Conservation (phyloP, 2,888 invertebrate species). For the Patella depressa region DNA sequence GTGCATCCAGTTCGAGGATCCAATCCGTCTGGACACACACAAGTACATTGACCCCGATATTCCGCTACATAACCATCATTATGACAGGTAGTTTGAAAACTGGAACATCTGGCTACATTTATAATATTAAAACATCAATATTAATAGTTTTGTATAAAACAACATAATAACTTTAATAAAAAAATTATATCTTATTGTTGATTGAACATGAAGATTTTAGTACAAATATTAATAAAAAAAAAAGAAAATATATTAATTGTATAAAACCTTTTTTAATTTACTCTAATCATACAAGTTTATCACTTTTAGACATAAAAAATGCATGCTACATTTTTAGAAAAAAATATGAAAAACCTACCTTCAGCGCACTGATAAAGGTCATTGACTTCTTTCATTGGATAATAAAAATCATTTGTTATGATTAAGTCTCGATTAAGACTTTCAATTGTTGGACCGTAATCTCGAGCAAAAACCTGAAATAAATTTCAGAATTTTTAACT, state of each 20-base stretch:
- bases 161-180: no score
- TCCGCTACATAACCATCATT: constrained; percentile 21
- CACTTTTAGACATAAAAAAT: no score
- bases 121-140: neutral
- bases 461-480: neutral
- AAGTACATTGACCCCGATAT: constrained; percentile 12
- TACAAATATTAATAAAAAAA: no score
- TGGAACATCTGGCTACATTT: neutral
- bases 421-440: neutral
- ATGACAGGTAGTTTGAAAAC: constrained; percentile 4
- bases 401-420: neutral
- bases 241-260: no score
- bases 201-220: no score
- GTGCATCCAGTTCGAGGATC: constrained; percentile 17
- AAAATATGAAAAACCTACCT: neutral
- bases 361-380: neutral
- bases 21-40: constrained; percentile 18
- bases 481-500: neutral
- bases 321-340: neutral
- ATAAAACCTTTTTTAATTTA: no score
- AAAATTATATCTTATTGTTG: no score
- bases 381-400: neutral
- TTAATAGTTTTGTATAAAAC: no score
- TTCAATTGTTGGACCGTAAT: neutral
- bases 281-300: no score